Evolutionary conservation across 2,113 vertebrate species (phyloP).

Genomic region (Parus major): DNA sequence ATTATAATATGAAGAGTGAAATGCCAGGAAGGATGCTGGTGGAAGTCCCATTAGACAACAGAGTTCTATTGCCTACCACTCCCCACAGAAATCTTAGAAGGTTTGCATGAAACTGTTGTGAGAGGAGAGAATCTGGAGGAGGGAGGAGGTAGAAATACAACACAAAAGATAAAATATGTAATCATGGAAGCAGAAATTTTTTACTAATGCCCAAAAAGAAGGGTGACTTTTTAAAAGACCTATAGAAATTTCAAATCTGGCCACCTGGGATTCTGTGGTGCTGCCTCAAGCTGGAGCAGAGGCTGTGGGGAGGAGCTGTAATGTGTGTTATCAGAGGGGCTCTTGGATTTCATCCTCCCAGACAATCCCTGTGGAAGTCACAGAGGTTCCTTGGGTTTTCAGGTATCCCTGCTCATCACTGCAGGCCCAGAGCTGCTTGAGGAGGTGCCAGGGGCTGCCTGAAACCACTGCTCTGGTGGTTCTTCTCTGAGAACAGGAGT

Average conservation of each 20-base stretch:
- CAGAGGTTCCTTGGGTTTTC: not conserved
- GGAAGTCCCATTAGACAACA: slow-evolving; percentile 76
- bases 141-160: not conserved
- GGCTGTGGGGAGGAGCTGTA: not conserved
- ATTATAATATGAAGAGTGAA: slow-evolving; percentile 76
- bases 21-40: slow-evolving; percentile 57
- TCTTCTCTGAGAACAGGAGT: not conserved
- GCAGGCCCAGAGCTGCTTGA: not conserved
- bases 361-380: not conserved
- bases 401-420: not conserved
- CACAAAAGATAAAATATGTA: slow-evolving; percentile 50
- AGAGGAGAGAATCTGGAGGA: not conserved
- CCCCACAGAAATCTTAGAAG: slow-evolving; percentile 63
- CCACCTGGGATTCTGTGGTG: not conserved
- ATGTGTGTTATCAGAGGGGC: not conserved
- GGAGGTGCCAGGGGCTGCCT: not conserved
- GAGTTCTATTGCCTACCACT: slow-evolving; percentile 59
- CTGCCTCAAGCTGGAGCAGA: not conserved
- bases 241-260: not conserved
- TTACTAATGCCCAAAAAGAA: slow-evolving; percentile 48
- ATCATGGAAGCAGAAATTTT: slow-evolving; percentile 62
- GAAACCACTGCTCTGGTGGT: not conserved
- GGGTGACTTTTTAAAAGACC: slow-evolving; percentile 60
- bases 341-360: not conserved
- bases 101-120: not conserved